A percentile compares a stretch with the other conserved stretches of the same genome.
phyloP scores from a whole-genome alignment of 92 coral and sea anemone genomes.

The Actinostola sp. region DNA sequence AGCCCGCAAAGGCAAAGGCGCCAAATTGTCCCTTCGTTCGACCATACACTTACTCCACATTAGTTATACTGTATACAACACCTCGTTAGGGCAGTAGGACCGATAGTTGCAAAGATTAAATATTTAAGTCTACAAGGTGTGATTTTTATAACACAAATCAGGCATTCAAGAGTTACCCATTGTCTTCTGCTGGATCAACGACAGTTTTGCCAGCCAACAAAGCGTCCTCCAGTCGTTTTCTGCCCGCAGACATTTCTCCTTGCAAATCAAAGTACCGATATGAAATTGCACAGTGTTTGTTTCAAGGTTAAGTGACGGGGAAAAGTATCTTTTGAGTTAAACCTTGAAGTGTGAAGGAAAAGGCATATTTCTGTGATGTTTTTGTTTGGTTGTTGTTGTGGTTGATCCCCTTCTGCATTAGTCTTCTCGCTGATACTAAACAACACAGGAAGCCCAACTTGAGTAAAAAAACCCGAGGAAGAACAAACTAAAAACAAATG shows the following conservation, averaged over 20 bases:
- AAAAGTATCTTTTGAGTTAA: neutral
- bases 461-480: neutral
- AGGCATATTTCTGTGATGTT: slow-evolving; percentile 4
- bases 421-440: neutral
- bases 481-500: neutral
- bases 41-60: no score
- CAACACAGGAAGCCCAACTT: slow-evolving; percentile 1
- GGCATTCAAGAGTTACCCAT: no score
- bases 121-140: no score
- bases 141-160: no score
- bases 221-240: slow-evolving; percentile 91
- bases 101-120: no score
- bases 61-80: no score
- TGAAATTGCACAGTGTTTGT: neutral
- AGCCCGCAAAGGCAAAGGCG: no score
- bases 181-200: slow-evolving; percentile 44
- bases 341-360: neutral
- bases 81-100: no score
- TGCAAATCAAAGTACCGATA: neutral
- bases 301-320: no score
- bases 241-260: slow-evolving; percentile 86
- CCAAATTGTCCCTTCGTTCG: no score
- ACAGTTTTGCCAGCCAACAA: slow-evolving; percentile 87
- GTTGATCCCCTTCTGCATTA: slow-evolving; percentile 4
- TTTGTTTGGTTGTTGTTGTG: neutral